Base-by-base conservation (phyloP, 2,113 vertebrate genomes). In the Pelmatolapia mariae region DNA sequence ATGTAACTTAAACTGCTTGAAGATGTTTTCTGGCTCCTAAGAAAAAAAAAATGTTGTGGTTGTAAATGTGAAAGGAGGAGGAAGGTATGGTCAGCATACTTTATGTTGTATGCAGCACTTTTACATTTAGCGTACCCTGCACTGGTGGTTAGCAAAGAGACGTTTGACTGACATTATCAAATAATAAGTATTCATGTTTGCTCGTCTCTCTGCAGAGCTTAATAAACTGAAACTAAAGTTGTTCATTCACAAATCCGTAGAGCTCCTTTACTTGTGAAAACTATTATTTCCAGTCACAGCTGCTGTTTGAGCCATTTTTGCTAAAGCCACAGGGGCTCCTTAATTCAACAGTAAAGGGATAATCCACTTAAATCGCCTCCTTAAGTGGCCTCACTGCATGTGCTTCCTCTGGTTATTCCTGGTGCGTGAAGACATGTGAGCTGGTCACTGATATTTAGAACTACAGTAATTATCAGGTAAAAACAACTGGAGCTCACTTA, bases 371-470 rank as follows among this genome's bases (percentile, higher is more conserved):
- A 90, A 90, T 12, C n/a, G 54, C 85, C 80, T 91, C 87, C 87
- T 91, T 95, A 94, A 94, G 89, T 91, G 88, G 87, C 83, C 93
- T 91, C 90, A 83, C 88, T 40, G 71, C 89, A 82, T 90, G 87
- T 79, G 90, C 83, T 88, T 90, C 86, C 86, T 89, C 66, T 8
- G 38, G 84, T 90, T 93, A 94, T 90, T 95, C 87, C 87, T 73
- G 91, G 89, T 82, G 82, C 31, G 45, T 71, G 83, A 83, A 83
- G 82, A 83, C 57, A 85, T 78, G 88, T 36, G 88, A 90, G 89
- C 63, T 13, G 56, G 57, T 87, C 40, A 12, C 22, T 22, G 73
- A 47, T 40, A 57, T 73, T 43, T 10, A 43, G 40, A 26, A 73
- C 40, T 45, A 24, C n/a, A 1, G 63, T 15, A 22, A 71, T 71